Conservation (phyloP, 2,888 invertebrate genomes). For the Drosophila antonietae region DNA sequence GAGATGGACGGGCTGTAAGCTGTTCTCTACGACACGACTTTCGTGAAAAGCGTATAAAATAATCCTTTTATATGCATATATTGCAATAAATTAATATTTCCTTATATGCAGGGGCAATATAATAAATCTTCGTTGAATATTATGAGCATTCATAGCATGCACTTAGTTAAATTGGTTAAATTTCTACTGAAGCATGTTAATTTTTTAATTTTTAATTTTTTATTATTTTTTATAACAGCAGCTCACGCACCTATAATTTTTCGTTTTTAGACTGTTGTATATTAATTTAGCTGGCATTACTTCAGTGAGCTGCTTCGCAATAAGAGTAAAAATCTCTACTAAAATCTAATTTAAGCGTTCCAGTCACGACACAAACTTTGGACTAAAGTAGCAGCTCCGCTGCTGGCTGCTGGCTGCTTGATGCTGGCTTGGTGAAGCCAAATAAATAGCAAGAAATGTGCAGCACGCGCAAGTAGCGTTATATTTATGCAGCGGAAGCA, state of each 20-base stretch:
- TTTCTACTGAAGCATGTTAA: neutral
- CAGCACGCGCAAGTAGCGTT: conserved; percentile 74
- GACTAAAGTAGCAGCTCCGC: conserved; percentile 26
- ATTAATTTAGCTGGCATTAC: conserved; percentile 22
- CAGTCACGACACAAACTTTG: conserved; percentile 50
- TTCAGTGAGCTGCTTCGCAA: conserved; percentile 19
- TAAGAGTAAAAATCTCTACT: conserved; percentile 50
- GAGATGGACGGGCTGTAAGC: conserved; percentile 17
- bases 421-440: conserved; percentile 48
- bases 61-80: neutral
- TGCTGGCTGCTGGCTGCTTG: conserved; percentile 13
- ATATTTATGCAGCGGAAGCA: conserved; percentile 79
- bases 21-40: neutral
- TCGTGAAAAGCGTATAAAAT: neutral
- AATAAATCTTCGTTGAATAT: neutral
- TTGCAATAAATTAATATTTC: neutral
- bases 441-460: conserved; percentile 78
- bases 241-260: neutral
- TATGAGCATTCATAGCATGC: neutral
- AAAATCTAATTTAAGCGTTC: conserved; percentile 57
- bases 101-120: neutral
- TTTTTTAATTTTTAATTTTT: neutral
- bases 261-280: neutral
- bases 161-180: neutral
- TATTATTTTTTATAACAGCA: neutral